Base-by-base conservation (phyloP, 2,113 vertebrate species). In the Hippocampus barbouri region DNA sequence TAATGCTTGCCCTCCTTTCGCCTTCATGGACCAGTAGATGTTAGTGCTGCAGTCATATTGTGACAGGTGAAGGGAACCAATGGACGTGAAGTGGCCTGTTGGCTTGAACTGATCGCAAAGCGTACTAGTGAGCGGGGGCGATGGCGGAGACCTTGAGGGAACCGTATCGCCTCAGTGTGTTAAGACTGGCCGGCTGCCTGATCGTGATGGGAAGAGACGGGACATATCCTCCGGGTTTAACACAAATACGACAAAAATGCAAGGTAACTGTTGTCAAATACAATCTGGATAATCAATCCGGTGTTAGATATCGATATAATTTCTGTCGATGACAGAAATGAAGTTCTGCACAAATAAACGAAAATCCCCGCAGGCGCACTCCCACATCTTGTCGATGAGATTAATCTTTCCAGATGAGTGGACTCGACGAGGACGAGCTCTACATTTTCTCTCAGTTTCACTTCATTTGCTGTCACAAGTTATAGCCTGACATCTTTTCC, bases 81-180 rank as follows among this genome's bases (percentile, higher is more conserved):
- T 38, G 75, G 86, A 87, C 70, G 65, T 0, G 25, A 77, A 68
- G 74, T 61, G 69, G 79, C 70, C 79, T 65, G 57, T 70, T 81
- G 75, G 78, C 66, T 72, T 56, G 70, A 10, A 73, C 75, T 68
- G 79, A 85, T 77, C 77, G 72, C 57, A 6, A 38, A 38, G 34
- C 5, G 34, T 38, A 38, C 34, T 38, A 6, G 34, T 38, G 56
- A 21, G 27, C 14, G 61, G 18, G 38, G 38, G 51, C 20, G 20
- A 53, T 41, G 70, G 34, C 38, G 51, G 56, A 56, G 38, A 51
- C 54, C 60, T 81, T 64, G 65, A 70, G 86, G 85, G 78, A 79
- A 70, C 49, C 38, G 56, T 76, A 68, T 40, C 82, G 78, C 85
- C 87, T 85, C 86, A 83, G 83, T 88, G 85, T 91, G 88, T 88